phyloP scores from a whole-genome alignment of 1,140 invertebrate species.

The Trichonephila clavata region DNA sequence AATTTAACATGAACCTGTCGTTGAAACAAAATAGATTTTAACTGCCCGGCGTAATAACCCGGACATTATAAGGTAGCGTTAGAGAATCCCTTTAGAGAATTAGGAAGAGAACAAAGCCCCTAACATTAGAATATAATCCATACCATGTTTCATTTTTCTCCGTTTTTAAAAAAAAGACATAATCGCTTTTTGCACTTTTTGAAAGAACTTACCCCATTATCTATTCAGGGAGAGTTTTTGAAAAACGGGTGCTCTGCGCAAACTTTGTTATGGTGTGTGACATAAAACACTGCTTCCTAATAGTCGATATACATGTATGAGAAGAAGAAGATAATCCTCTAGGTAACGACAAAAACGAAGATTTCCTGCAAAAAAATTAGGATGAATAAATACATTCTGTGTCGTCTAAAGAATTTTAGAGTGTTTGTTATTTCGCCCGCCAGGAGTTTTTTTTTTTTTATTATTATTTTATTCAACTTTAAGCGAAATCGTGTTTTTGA shows the following conservation, averaged over 20 bases:
- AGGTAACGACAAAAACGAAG: constrained; percentile 59
- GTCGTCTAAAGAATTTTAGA: constrained; percentile 55
- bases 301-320: constrained; percentile 52
- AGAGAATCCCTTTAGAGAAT: constrained; percentile 73
- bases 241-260: constrained; percentile 44
- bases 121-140: constrained; percentile 73
- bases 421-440: constrained; percentile 34
- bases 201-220: constrained; percentile 63
- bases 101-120: constrained; percentile 61
- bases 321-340: constrained; percentile 68
- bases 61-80: constrained; percentile 25
- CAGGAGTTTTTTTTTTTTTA: constrained; percentile 27
- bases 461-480: neutral
- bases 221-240: constrained; percentile 72
- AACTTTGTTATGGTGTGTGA: constrained; percentile 70
- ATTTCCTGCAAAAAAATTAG: constrained; percentile 59
- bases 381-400: constrained; percentile 68
- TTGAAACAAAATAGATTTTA: constrained; percentile 69
- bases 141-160: constrained; percentile 59
- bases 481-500: constrained; percentile 72
- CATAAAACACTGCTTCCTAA: constrained; percentile 63
- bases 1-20: constrained; percentile 12
- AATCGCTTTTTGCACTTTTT: constrained; percentile 73
- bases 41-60: constrained; percentile 59
- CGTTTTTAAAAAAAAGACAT: constrained; percentile 42